Conservation (phyloP, 2,888 invertebrate genomes). For the Pristionchus japonicus region DNA sequence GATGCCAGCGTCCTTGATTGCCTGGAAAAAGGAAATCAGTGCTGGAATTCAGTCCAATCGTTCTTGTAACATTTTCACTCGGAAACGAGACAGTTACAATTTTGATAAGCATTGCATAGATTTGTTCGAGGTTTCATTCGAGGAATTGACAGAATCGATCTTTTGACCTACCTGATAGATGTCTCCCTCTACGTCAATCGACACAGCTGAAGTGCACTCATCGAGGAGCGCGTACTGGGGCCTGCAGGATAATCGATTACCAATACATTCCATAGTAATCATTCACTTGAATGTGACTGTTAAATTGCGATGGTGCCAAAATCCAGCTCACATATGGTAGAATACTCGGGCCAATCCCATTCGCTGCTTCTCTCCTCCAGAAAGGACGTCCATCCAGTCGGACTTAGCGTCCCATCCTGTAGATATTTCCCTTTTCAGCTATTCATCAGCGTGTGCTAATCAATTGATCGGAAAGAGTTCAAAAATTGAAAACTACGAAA, state of each 20-base stretch:
- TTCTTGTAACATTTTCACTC: background rate
- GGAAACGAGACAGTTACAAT: background rate
- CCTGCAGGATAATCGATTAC: conserved; percentile 70
- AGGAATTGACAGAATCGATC: background rate
- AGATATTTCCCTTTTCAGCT: too few species aligned
- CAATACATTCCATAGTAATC: too few species aligned
- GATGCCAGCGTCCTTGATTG: conserved; percentile 81
- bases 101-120: too few species aligned
- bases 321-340: conserved; percentile 74
- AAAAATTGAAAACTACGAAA: background rate
- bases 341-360: conserved; percentile 84
- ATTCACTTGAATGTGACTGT: too few species aligned
- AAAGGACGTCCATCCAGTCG: conserved; percentile 98
- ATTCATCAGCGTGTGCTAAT: too few species aligned
- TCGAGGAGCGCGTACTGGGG: conserved; percentile 99
- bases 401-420: conserved; percentile 78
- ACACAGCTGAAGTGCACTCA: conserved; percentile 98
- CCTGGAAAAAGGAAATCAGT: background rate
- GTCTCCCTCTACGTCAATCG: conserved; percentile 96
- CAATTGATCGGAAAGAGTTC: too few species aligned
- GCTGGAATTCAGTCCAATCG: too few species aligned
- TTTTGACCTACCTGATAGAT: conserved; percentile 85
- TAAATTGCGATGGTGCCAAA: background rate
- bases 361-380: conserved; percentile 97
- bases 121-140: background rate